A percentile compares a stretch with the other conserved stretches of the same genome.
Evolutionary conservation across 2,113 vertebrate genomes (phyloP).

Genomic region (Chamaetylas fuelleborni): DNA sequence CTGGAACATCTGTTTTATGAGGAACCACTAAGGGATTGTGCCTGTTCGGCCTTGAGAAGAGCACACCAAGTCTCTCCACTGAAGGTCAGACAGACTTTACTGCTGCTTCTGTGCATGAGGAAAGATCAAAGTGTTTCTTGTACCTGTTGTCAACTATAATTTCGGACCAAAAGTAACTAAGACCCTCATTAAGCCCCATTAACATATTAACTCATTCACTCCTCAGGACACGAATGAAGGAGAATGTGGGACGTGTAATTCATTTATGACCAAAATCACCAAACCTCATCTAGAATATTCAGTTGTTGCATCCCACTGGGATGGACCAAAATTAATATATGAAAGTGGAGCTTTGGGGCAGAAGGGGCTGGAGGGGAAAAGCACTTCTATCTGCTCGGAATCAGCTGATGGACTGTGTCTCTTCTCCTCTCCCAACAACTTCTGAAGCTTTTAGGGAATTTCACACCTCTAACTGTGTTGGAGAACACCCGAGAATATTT

Average conservation of each 20-base stretch:
- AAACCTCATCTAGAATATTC: background rate
- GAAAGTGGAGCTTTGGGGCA: background rate
- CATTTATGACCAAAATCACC: background rate
- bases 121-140: background rate
- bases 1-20: background rate
- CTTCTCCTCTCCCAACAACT: background rate
- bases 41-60: background rate
- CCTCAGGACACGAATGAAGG: background rate
- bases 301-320: background rate
- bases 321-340: background rate
- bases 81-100: background rate
- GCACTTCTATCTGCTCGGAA: background rate
- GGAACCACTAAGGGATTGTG: background rate
- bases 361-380: background rate
- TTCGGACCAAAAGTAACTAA: background rate
- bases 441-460: background rate
- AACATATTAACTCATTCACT: background rate
- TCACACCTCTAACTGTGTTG: fast-evolving
- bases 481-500: background rate
- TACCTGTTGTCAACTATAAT: background rate
- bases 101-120: background rate
- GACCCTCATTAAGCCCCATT: background rate
- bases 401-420: fast-evolving
- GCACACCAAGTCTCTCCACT: background rate
- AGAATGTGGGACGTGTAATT: background rate